Evolutionary conservation across 2,113 vertebrate genomes (phyloP).

Genomic region (Chlorodrepanis virens): DNA sequence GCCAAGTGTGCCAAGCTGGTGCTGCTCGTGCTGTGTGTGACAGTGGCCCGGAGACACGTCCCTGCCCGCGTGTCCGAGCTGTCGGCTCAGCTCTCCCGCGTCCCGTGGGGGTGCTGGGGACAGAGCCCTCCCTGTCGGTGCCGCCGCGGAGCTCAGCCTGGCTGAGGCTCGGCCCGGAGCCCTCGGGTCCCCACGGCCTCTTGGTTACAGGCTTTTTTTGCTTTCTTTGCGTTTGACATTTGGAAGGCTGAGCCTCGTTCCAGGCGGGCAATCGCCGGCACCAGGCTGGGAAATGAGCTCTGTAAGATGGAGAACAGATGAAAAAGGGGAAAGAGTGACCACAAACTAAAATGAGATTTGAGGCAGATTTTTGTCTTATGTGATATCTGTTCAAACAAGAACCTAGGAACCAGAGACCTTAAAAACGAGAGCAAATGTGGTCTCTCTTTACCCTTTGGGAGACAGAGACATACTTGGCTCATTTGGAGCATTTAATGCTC

Average conservation of each 20-base stretch:
- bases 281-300: constrained; percentile 5
- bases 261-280: neutral
- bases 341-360: neutral
- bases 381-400: neutral
- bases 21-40: neutral
- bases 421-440: neutral
- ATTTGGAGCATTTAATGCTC: neutral
- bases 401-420: neutral
- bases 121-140: neutral
- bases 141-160: neutral
- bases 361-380: neutral
- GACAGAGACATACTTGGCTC: neutral
- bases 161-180: neutral
- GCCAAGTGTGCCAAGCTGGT: neutral
- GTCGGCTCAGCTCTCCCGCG: neutral
- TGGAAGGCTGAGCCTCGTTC: constrained; percentile 37
- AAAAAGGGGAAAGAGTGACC: neutral
- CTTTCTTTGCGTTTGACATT: constrained; percentile 52
- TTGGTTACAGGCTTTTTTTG: neutral
- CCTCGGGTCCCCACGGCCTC: neutral
- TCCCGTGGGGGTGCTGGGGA: neutral
- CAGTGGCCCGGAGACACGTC: neutral
- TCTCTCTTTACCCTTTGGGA: neutral
- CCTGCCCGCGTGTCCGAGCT: accelerated
- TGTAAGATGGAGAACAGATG: neutral